Evolutionary conservation across 1,140 invertebrate genomes (phyloP), one percentile per base, ranked within the genome.

Genomic region (Drosophila tani): DNA sequence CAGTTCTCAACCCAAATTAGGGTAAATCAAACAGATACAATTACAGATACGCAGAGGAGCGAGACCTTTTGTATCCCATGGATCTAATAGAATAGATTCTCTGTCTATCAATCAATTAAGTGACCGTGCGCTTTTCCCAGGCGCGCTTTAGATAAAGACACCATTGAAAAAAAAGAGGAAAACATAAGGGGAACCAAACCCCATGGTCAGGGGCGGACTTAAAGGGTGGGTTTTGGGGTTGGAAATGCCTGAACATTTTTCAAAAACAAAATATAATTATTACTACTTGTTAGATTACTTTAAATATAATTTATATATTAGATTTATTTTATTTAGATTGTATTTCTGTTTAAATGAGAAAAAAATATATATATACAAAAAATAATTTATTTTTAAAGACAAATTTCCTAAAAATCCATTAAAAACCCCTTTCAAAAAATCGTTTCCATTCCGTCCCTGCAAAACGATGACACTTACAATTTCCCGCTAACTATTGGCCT

Each of bases 31-130:
- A 90, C 49, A 66, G 55, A 88, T 60, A 81, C 46, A 49, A 6
- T 24, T 50, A 50, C 12, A 38, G 29, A 35, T 53, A 53, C 57
- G 59, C 59, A 51, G 60, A 65, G 43, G 21, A 47, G 47, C 40
- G 57, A 60, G 55, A 80, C 77, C 78, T 84, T 81, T 81, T 82
- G 67, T 82, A 50, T 75, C 32, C 47, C 56, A 56, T 82, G 38
- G 38, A 40, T 27, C 67, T 70, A 73, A 60, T 73, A 58, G 67
- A 38, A 55, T 55, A 55, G 53, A 55, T 55, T 73, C 69, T 38
- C 40, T 60, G 68, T 85, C 63, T 77, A 66, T 55, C 67, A 67
- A 84, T 88, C 85, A 88, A 88, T 88, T 88, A 84, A 90, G 64
- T 47, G 66, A 84, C 71, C 77, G 62, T 65, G 77, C 81, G 77